Base-by-base conservation (phyloP, 1,140 invertebrate species). In the Mycetomoellerius zeteki region DNA sequence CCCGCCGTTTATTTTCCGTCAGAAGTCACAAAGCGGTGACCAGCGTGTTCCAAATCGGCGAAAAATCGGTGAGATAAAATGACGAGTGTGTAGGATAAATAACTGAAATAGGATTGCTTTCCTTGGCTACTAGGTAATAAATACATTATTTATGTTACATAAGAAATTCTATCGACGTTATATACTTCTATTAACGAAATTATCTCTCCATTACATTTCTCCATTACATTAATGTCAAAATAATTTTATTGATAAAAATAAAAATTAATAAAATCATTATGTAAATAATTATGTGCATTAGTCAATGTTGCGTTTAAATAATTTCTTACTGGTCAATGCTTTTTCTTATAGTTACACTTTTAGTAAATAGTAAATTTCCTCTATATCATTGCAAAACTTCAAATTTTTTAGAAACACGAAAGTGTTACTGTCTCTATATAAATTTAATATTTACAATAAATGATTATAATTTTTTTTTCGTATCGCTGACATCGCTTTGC, bases 1-100 rank as follows among this genome's bases (percentile, higher is more conserved):
- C 85, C 67, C 37, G 80, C 58, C 54, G 52, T 27, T 54, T 37
- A 52, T 60, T 88, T 73, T 54, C 12, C 50, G 1, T 27, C 50
- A 54, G 54, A 62, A 75, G 12, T 50, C 16, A 56, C 52, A 54
- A 33, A 47, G 72, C 37, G 7, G 14, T n/a, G 52, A n/a, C 10
- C 24, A 8, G 27, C 19, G 4, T 16, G 27, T 58, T 3, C 16
- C 3, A 52, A 47, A 67, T 71, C 37, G 33, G 2, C 54, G 27
- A 65, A 56, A 71, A 62, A 64, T 80, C 14, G 58, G 52, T 5
- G 24, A 33, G 27, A 86, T 77, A 43, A 65, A 86, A 80, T 30
- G 3, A 65, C 12, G 30, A 87, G 27, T 56, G 43, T 69, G 24
- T 30, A 30, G 27, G 16, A 52, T 62, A 77, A 77, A 43, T 24